Base-by-base conservation (phyloP, 2,888 invertebrate genomes). In the Brachylomia viminalis region DNA sequence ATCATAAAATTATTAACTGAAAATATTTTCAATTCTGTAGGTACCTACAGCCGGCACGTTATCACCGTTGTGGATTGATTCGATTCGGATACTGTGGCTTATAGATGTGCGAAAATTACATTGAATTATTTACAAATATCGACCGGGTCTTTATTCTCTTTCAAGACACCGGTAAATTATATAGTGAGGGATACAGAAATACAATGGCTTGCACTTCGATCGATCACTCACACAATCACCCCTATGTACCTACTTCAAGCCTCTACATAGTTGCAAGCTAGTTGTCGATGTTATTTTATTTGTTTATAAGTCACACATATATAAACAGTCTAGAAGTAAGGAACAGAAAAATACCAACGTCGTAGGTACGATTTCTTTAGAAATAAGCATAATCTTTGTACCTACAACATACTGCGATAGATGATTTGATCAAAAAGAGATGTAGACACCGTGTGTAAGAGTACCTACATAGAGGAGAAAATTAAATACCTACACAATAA, bases 41-140 rank as follows among this genome's bases (percentile, higher is more conserved):
- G n/a, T 47, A n/a, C 42, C 33, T 33, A 27, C 7, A 79, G 45
- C 15, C 17, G 23, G 54, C 15, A 52, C n/a, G 42, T 70, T 80
- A 80, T 82, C 77, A 82, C 66, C 69, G 82, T 66, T 56, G 65
- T 70, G 30, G 15, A 80, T 82, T 56, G 77, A 70, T 82, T 33
- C 33, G 82, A 38, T 77, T 76, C 61, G 69, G 59, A 15, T 65
- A 23, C 45, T 17, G 71, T 20, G 27, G 33, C 7, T 59, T 33
- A 66, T 62, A 58, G 27, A 78, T n/a, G 42, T 62, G 54, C n/a
- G 47, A 68, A 74, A 20, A 68, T 45, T 52, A 30, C 45, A 42
- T 42, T 56, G 65, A 72, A 71, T 67, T 67, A 79, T 72, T 38
- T 47, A 72, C 61, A 77, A 79, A 79, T 79, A 70, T 61, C 59